Conservation (phyloP, 2,888 invertebrate species). For the Tubiluchus corallicola region DNA sequence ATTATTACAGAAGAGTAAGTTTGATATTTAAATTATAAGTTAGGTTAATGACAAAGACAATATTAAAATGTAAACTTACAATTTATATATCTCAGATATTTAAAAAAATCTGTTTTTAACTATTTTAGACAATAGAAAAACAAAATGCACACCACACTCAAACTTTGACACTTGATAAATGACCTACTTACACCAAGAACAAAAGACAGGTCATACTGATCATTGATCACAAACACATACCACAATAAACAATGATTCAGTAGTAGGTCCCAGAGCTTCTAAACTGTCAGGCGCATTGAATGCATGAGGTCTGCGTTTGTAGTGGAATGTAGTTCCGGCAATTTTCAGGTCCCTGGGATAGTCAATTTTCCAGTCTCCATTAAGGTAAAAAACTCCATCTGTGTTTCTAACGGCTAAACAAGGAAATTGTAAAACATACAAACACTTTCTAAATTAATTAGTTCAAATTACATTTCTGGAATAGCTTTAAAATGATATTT, state of each 20-base stretch:
- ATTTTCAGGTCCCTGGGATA: slow-evolving; percentile 59
- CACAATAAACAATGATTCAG: slow-evolving; percentile 66
- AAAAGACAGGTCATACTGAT: background rate
- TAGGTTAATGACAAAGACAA: too few species aligned
- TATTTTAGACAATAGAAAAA: background rate
- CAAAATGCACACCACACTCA: slow-evolving; percentile 1
- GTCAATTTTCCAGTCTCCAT: slow-evolving; percentile 85
- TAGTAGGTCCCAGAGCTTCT: slow-evolving; percentile 65
- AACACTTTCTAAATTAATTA: too few species aligned
- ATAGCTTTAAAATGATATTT: too few species aligned
- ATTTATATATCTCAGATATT: too few species aligned
- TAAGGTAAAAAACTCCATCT: slow-evolving; percentile 65
- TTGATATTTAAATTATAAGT: too few species aligned
- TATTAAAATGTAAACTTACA: too few species aligned
- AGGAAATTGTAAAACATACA: too few species aligned
- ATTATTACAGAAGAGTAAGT: too few species aligned
- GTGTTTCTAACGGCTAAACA: slow-evolving; percentile 58
- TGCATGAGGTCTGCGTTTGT: slow-evolving; percentile 60
- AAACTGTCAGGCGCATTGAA: slow-evolving; percentile 68
- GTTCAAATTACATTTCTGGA: too few species aligned
- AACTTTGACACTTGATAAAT: too few species aligned
- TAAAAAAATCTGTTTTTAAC: too few species aligned
- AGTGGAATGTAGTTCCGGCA: slow-evolving; percentile 68
- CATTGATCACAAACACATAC: slow-evolving; percentile 34
- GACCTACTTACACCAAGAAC: background rate